Conservation (phyloP, 2,113 vertebrate species). For the Podarcis raffonei region DNA sequence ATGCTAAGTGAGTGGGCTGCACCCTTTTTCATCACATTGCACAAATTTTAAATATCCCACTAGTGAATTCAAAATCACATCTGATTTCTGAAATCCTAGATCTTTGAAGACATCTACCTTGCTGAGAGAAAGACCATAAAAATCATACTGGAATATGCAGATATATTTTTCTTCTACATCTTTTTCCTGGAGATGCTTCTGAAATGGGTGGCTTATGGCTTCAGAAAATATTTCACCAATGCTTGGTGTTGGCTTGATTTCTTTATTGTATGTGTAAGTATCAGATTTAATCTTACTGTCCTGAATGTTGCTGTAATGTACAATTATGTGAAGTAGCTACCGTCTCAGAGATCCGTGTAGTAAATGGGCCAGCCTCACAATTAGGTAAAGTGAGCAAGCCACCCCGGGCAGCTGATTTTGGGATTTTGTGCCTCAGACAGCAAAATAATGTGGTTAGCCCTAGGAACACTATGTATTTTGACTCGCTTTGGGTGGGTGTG, state of each 20-base stretch:
- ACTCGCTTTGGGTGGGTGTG: no score
- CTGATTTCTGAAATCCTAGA: slow-evolving; percentile 73
- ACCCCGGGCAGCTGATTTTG: no score
- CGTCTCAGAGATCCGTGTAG: no score
- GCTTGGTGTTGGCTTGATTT: slow-evolving; percentile 97
- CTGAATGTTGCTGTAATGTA: neutral
- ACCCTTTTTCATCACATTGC: neutral
- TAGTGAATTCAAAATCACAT: neutral
- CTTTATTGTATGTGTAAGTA: slow-evolving; percentile 88
- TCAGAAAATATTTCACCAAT: slow-evolving; percentile 93
- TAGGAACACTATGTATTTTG: no score
- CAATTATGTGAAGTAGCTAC: neutral
- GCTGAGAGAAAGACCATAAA: slow-evolving; percentile 71
- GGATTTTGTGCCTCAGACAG: no score
- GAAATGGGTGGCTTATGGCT: slow-evolving; percentile 95
- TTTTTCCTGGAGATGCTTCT: slow-evolving; percentile 93
- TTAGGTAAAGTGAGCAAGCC: no score
- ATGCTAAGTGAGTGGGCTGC: neutral
- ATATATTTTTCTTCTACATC: slow-evolving; percentile 90
- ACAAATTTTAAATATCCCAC: neutral
- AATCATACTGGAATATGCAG: slow-evolving; percentile 83
- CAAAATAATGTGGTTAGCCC: no score
- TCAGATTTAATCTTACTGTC: neutral
- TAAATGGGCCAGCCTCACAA: neutral
- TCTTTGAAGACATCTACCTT: slow-evolving; percentile 93